phyloP scores from a whole-genome alignment of 2,113 vertebrate genomes.

The Daubentonia madagascariensis region DNA sequence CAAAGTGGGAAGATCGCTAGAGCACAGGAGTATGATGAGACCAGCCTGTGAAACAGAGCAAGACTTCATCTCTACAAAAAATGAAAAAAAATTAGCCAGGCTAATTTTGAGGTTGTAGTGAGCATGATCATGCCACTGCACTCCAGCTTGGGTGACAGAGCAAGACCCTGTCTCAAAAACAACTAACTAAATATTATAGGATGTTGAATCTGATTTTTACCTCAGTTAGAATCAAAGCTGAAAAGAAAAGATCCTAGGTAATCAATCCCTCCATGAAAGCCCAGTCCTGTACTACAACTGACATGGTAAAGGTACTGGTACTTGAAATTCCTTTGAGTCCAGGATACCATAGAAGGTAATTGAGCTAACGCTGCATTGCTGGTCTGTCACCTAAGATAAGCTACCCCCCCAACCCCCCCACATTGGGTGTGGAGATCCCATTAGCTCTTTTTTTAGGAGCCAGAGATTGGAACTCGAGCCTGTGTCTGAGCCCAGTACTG shows the following conservation, averaged over 20 bases:
- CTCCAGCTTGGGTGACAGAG: no score
- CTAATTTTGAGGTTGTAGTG: no score
- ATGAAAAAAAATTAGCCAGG: no score
- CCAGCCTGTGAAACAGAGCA: no score
- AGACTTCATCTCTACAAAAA: no score
- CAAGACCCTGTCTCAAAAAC: no score
- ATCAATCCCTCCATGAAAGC: neutral
- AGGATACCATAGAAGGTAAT: neutral
- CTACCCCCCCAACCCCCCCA: neutral
- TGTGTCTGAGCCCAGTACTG: neutral
- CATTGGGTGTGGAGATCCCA: neutral
- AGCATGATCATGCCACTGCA: no score
- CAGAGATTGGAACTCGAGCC: neutral
- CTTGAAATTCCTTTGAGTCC: neutral
- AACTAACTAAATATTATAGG: neutral
- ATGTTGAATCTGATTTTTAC: neutral
- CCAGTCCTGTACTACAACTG: neutral
- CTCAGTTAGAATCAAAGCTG: neutral
- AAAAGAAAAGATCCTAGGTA: neutral
- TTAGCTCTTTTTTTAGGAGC: neutral
- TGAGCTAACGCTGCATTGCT: fast-evolving
- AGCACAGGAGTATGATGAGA: no score
- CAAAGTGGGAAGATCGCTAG: no score
- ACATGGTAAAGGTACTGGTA: neutral
- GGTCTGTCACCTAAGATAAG: neutral